phyloP scores from a whole-genome alignment of 2,113 vertebrate species.

The Ivindomyrus marchei region DNA sequence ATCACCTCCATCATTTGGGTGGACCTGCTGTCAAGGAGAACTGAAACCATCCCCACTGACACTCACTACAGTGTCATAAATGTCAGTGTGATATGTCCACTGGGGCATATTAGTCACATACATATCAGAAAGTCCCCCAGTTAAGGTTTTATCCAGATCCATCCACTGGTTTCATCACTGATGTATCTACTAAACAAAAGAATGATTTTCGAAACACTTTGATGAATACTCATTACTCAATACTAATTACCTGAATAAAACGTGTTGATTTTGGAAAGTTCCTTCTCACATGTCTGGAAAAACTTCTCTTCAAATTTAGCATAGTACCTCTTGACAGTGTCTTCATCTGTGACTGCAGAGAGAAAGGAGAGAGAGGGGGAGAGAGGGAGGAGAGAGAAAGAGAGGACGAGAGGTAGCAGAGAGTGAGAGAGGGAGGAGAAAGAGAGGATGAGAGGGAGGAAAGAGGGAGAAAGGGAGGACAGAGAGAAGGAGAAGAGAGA shows the following conservation, averaged over 20 bases:
- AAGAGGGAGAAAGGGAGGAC: background rate
- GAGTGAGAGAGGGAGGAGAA: background rate
- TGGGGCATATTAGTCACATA: background rate
- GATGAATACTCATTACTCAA: background rate
- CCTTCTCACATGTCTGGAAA: conserved; percentile 97
- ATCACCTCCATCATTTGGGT: background rate
- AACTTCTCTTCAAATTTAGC: conserved; percentile 99
- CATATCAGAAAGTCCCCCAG: background rate
- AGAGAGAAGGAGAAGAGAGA: background rate
- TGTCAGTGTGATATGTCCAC: background rate
- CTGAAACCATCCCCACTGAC: background rate
- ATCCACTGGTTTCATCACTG: background rate
- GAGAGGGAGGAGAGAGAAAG: background rate
- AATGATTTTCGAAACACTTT: background rate
- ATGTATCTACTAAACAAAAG: background rate
- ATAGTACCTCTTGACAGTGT: conserved; percentile 93
- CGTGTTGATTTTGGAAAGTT: conserved; percentile 99
- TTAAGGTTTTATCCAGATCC: background rate
- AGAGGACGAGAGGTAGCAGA: background rate
- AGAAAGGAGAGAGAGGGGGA: background rate
- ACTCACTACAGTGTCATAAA: background rate
- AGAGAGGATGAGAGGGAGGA: background rate
- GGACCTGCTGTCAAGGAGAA: background rate
- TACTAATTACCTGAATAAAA: conserved; percentile 92
- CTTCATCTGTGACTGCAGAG: conserved; percentile 84